A percentile compares a stretch with the other conserved stretches of the same genome.
Evolutionary conservation across 2,113 vertebrate genomes (phyloP).

Genomic region (Pelvicachromis taeniatus): DNA sequence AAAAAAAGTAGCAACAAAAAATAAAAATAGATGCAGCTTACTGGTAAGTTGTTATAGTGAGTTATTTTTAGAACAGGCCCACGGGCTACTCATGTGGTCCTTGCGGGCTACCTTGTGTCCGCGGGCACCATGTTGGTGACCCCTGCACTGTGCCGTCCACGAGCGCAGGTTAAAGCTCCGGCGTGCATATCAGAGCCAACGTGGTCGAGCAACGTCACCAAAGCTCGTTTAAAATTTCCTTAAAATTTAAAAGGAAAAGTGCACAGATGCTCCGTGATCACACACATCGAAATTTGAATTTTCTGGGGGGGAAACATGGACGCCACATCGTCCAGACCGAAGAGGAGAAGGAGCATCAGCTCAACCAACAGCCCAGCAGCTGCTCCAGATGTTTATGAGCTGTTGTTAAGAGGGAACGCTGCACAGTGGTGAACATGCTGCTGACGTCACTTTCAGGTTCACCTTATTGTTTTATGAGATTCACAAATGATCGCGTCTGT

Average conservation of each 20-base stretch:
- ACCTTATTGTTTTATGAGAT: background rate
- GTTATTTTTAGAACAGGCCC: no score
- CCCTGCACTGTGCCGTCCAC: no score
- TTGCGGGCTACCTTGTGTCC: no score
- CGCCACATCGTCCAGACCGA: background rate
- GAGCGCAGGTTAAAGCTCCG: background rate
- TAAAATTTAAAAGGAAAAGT: no score
- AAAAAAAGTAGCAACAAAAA: no score
- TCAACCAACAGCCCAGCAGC: background rate
- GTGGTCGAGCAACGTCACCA: accelerated
- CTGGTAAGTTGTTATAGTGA: no score
- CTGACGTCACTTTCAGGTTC: background rate
- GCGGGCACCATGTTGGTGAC: no score
- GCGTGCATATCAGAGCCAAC: background rate
- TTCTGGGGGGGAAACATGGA: no score
- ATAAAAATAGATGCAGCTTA: no score
- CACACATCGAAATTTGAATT: accelerated
- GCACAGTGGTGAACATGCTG: accelerated
- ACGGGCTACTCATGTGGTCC: no score
- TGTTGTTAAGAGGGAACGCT: background rate
- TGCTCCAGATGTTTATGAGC: background rate
- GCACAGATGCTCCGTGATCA: background rate
- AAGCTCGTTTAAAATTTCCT: background rate
- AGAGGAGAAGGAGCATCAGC: background rate
- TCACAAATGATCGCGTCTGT: background rate